Base-by-base conservation (phyloP, 2,797 vertebrate species). In the Enoplosus armatus region DNA sequence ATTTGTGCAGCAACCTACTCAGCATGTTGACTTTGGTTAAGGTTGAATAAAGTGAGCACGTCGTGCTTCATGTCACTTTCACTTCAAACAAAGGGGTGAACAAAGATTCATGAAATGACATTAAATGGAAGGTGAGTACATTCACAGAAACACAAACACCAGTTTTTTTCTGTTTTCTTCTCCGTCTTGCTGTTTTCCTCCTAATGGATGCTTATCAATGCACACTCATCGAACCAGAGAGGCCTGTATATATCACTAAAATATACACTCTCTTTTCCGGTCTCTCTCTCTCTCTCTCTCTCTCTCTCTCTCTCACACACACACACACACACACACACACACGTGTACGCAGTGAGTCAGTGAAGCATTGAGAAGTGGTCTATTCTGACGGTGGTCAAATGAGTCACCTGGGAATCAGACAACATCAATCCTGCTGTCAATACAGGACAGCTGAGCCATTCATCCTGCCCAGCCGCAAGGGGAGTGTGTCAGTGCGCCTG, bases 381-480 rank as follows among this genome's bases (percentile, higher is more conserved):
- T 72, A 43, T 85, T 87, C 88, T 82, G 86, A 87, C 85, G 75
- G 65, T 90, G 88, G 86, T 89, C 70, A 90, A 90, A 90, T 73
- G 89, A 90, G 87, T 88, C 90, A 89, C 82, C 72, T 86, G 89
- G 84, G 84, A 85, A 77, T 90, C 82, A 82, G 83, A 89, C 84
- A 56, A 65, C 86, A 91, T 92, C 86, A 87, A 86, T 89, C 84
- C 72, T 84, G 72, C 83, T 85, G 89, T 90, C 90, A 85, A 79
- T 83, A 84, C 47, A 6, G 51, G 70, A 88, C 84, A 88, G 81
- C 74, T 83, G 76, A 87, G 84, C 82, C 66, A 91, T 90, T 84
- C 77, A 89, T 92, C 53, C 85, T 69, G 43, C 27, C 68, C 63
- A 59, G 56, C 80, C 69, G 20, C 41, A 8, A 74, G 75, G 56